These are phyloP conservation scores for Meiosimyza decipiens DNA, from an alignment of 2,888 invertebrate species.

Conservation along the genomic window DNA sequence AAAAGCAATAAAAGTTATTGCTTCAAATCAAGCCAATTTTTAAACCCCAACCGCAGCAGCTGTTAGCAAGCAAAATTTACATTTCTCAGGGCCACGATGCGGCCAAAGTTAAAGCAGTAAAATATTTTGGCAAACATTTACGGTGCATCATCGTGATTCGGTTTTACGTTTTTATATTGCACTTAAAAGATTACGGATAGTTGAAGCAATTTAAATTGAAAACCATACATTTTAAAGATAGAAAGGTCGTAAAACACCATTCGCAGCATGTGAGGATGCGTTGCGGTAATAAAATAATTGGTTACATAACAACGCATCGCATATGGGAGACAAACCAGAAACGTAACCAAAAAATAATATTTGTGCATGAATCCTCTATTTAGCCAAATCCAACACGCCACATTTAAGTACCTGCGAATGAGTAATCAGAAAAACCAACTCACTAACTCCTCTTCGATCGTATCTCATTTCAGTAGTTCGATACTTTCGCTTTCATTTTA, in stretches of 20 bases:
- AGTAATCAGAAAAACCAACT: background rate
- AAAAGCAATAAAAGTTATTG: too few species aligned
- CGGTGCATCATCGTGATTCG: too few species aligned
- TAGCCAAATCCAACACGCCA: background rate
- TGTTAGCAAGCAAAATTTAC: too few species aligned
- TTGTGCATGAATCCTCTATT: background rate
- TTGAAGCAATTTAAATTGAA: background rate
- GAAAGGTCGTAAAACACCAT: background rate
- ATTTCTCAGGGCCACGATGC: too few species aligned
- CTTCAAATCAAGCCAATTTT: too few species aligned
- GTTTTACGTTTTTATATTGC: background rate
- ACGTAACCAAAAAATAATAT: slow-evolving; percentile 8
- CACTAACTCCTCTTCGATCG: background rate
- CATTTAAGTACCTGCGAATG: background rate
- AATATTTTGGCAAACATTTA: too few species aligned
- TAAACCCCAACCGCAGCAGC: too few species aligned
- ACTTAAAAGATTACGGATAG: too few species aligned
- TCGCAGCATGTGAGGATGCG: background rate
- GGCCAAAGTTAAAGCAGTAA: too few species aligned
- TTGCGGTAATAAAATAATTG: background rate
- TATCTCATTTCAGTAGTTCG: background rate
- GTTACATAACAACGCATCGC: background rate
- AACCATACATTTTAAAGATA: background rate
- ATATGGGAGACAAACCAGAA: background rate
- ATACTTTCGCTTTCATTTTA: slow-evolving; percentile 24